Conservation (phyloP, 2,797 vertebrate genomes). For the Microtus agrestis region DNA sequence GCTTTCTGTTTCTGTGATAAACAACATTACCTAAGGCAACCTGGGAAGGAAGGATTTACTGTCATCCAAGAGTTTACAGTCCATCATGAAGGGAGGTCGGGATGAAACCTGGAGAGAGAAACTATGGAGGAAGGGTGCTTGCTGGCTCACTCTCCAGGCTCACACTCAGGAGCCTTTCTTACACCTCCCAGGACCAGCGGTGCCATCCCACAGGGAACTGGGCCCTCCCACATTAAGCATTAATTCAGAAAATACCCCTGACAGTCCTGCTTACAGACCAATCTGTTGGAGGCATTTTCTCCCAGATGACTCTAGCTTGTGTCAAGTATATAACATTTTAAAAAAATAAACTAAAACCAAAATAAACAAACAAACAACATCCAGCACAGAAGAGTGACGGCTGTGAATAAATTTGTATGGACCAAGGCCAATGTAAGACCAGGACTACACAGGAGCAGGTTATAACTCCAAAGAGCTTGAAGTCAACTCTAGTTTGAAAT, state of each 20-base stretch:
- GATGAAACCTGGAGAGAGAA: neutral
- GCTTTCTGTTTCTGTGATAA: neutral
- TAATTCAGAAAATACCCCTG: neutral
- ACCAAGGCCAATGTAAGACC: neutral
- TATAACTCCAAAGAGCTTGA: neutral
- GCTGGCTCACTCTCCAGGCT: neutral
- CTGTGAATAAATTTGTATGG: neutral
- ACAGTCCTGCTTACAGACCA: neutral
- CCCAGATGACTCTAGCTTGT: neutral
- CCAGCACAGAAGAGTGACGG: too few relatives aligned
- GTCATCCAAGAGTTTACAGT: neutral
- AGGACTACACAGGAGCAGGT: neutral
- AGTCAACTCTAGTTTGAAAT: neutral
- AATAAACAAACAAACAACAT: neutral
- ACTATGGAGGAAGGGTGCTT: too few relatives aligned
- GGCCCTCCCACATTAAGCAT: neutral
- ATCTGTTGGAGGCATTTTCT: neutral
- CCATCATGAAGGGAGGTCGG: neutral
- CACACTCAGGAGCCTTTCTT: neutral
- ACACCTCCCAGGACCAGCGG: neutral
- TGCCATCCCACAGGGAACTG: neutral
- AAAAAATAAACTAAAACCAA: neutral
- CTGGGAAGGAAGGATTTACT: neutral
- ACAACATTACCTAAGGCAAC: neutral
- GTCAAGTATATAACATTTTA: neutral